Percentiles rank a stretch among this genome's conserved stretches.
Evolutionary conservation across 2,888 invertebrate species (phyloP).

Genomic region (Drosophila robusta): DNA sequence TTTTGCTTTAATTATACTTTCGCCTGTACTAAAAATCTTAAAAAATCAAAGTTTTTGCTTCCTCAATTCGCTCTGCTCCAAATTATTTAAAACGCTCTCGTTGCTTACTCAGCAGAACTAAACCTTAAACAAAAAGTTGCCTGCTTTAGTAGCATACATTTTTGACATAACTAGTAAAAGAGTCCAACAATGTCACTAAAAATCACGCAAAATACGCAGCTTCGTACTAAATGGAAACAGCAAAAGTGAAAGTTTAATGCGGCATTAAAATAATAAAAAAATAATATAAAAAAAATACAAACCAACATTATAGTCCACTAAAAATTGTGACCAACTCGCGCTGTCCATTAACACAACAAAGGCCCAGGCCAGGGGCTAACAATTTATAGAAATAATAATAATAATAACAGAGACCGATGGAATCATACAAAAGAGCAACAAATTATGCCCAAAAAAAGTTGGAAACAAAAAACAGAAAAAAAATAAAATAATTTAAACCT

Average conservation of each 20-base stretch:
- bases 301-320: slow-evolving; percentile 79
- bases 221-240: slow-evolving; percentile 71
- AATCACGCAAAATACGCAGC: slow-evolving; percentile 40
- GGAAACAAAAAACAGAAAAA: background rate
- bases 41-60: too few species aligned
- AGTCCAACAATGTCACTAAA: slow-evolving; percentile 17
- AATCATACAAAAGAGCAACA: slow-evolving; percentile 24
- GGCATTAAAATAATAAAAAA: slow-evolving; percentile 70
- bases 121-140: background rate
- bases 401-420: slow-evolving; percentile 22
- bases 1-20: too few species aligned
- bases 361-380: slow-evolving; percentile 38
- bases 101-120: too few species aligned
- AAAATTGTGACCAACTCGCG: slow-evolving; percentile 66
- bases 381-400: slow-evolving; percentile 47
- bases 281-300: slow-evolving; percentile 27
- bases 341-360: slow-evolving; percentile 71
- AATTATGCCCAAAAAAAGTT: slow-evolving; percentile 34
- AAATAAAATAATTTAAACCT: too few species aligned
- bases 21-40: too few species aligned
- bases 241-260: slow-evolving; percentile 84
- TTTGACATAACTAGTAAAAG: background rate
- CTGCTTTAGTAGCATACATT: background rate
- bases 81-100: too few species aligned
- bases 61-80: too few species aligned